Base-by-base conservation (phyloP, 2,888 invertebrate species). In the Andrena haemorrhoa region DNA sequence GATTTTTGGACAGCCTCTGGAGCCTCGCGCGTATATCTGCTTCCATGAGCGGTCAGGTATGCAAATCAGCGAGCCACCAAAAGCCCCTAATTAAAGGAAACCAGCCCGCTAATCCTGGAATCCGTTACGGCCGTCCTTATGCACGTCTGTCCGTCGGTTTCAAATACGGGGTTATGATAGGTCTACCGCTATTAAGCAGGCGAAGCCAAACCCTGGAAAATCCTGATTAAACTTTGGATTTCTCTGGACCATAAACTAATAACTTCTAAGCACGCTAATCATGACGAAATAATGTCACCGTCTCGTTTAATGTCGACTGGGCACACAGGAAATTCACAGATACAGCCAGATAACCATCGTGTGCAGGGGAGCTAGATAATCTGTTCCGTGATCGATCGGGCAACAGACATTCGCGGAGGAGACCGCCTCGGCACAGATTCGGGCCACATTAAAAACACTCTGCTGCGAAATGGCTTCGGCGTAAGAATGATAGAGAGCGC, bases 71-170 rank as follows among this genome's bases (percentile, higher is more conserved):
- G 58, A 60, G 33, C 20, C 20, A 20, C 61, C 61, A 2, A 31
- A 61, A 47, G 41, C 12, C 23, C 47, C 47, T 70, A 70, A 70
- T 70, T 70, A 70, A 58, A 70, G 58, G 58, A 70, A 47, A 58
- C 70, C 60, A 60, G 8, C 20, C 60, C 58, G 60, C 58, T 70
- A 70, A 70, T 70, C 58, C 70, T 10, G 26, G 26, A 51, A 53
- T 72, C 51, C 64, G 33, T 72, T 64, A 33, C 51, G 64, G 33
- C 16, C 58, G 47, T 41, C 41, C 56, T 69, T 8, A n/a, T 12
- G 7, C 35, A 41, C 35, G 56, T 8, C 69, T 20, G 47, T 49
- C 58, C 41, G 29, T 60, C 6, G 35, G 26, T 56, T 3, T 26
- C 69, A 35, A 56, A 69, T 53, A 68, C 53, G 23, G 51, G 35